phyloP scores from a whole-genome alignment of 2,797 vertebrate species.

The Halcyon leucocephala region DNA sequence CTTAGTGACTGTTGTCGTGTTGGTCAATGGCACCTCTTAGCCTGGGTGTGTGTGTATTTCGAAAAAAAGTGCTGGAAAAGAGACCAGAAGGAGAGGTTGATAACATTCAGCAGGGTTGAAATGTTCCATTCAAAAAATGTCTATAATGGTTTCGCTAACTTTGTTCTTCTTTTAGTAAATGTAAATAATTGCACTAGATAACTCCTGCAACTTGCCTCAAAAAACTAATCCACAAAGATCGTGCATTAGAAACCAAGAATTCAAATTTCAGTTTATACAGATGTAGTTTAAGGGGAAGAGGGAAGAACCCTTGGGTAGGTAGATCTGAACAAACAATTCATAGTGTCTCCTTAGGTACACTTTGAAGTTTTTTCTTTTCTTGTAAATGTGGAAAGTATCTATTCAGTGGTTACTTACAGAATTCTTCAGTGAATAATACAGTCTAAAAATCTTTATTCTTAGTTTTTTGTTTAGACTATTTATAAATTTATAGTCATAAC shows the following conservation, averaged over 20 bases:
- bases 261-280: slow-evolving; percentile 15
- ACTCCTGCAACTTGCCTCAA: slow-evolving; percentile 5
- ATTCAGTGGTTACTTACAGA: slow-evolving; percentile 7
- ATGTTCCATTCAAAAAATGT: background rate
- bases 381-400: background rate
- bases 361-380: background rate
- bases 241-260: background rate
- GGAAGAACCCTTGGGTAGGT: background rate
- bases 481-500: slow-evolving; percentile 47
- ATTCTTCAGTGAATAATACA: slow-evolving; percentile 6
- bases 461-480: slow-evolving; percentile 45
- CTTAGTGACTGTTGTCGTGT: background rate
- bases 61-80: background rate
- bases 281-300: background rate
- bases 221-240: background rate
- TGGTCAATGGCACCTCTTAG: background rate
- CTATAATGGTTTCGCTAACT: background rate
- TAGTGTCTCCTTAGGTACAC: background rate
- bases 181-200: background rate
- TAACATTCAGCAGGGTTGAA: background rate
- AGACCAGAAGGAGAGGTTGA: background rate
- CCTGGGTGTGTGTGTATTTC: background rate
- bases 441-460: slow-evolving; percentile 36
- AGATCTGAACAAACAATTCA: slow-evolving; percentile 2
- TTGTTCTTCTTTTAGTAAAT: background rate